Evolutionary conservation across 2,797 vertebrate genomes (phyloP).

Genomic region (Botia almorhae): DNA sequence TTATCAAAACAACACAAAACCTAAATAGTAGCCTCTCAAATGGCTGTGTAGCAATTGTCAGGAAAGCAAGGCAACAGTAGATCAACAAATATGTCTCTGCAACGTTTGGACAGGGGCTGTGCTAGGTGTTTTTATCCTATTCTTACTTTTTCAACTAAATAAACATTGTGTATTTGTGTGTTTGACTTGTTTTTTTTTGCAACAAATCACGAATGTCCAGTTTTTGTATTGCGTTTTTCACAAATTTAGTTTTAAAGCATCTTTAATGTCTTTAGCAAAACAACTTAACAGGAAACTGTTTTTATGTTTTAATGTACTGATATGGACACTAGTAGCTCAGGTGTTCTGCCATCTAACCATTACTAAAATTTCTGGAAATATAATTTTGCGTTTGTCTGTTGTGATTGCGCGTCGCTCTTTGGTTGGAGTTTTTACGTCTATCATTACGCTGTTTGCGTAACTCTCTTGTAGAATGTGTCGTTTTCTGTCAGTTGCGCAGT

Average conservation of each 20-base stretch:
- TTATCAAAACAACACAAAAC: neutral
- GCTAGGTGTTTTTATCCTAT: no score
- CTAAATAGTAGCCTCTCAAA: neutral
- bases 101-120: neutral
- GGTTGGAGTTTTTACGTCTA: neutral
- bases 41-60: neutral
- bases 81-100: neutral
- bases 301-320: neutral
- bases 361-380: constrained; percentile 10
- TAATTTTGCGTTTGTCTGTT: neutral
- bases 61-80: neutral
- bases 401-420: neutral
- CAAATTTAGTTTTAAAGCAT: neutral
- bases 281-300: neutral
- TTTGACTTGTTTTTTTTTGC: no score
- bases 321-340: constrained; percentile 1
- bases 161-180: neutral
- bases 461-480: neutral
- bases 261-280: neutral
- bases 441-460: constrained; percentile 31
- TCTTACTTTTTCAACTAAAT: constrained; percentile 2
- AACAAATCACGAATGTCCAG: no score
- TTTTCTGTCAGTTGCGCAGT: constrained; percentile 1
- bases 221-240: neutral
- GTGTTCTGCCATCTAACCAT: neutral